Percentiles rank a stretch among this genome's conserved stretches.
phyloP scores from a whole-genome alignment of 2,888 invertebrate species.

The Calameuta pallipes region DNA sequence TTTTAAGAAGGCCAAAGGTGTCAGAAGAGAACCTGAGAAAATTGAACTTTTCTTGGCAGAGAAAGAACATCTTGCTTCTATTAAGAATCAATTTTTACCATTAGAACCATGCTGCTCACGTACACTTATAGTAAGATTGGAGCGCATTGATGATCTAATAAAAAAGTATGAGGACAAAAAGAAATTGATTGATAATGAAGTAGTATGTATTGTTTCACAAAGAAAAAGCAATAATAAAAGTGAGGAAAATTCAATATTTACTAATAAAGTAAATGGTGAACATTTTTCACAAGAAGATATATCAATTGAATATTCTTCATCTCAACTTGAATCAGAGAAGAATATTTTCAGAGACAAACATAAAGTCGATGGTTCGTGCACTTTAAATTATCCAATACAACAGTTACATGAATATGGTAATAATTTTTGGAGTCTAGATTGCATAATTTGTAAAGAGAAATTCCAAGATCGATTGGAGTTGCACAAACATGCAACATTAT shows the following conservation, averaged over 20 bases:
- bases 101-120: neutral
- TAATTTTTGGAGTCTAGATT: neutral
- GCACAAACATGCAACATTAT: constrained; percentile 25
- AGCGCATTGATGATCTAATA: neutral
- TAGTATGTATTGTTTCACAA: neutral
- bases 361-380: neutral
- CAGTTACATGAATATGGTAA: neutral
- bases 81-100: neutral
- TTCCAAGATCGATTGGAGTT: constrained; percentile 25
- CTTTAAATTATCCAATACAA: neutral
- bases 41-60: neutral
- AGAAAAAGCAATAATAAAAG: neutral
- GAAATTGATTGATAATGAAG: neutral
- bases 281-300: neutral
- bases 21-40: neutral
- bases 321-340: neutral
- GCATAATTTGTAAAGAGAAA: constrained; percentile 24
- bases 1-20: neutral
- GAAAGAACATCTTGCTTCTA: neutral
- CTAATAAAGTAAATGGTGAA: neutral
- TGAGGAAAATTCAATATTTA: neutral
- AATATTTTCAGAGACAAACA: neutral
- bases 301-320: neutral
- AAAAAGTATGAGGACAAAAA: neutral
- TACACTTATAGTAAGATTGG: neutral